Evolutionary conservation across 2,888 invertebrate species (phyloP).

Genomic region (Polyommatus icarus): DNA sequence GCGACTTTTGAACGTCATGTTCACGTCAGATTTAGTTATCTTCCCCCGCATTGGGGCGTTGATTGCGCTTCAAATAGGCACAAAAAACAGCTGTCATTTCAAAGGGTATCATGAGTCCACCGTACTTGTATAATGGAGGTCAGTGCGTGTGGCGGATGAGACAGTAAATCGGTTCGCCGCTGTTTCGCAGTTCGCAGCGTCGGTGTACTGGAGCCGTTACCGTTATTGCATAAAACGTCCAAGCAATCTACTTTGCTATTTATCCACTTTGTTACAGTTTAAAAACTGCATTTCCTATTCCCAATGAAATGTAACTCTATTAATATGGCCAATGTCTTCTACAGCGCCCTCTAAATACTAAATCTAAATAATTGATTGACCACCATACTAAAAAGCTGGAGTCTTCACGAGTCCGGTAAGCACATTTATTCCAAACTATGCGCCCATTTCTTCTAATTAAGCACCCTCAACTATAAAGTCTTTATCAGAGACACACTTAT

Average conservation of each 20-base stretch:
- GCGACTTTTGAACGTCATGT: too few relatives aligned
- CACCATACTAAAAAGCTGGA: background rate
- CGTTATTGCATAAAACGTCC: background rate
- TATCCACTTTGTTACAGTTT: background rate
- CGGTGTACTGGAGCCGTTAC: background rate
- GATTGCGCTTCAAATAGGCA: too few relatives aligned
- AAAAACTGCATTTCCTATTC: background rate
- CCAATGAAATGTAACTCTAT: background rate
- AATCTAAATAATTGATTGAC: background rate
- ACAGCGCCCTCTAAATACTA: background rate
- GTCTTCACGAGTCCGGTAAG: background rate
- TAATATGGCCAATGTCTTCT: background rate
- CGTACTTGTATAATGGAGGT: too few relatives aligned
- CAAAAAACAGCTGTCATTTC: too few relatives aligned
- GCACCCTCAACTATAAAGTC: background rate
- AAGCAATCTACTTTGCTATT: background rate
- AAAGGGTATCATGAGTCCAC: too few relatives aligned
- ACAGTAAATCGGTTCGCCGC: too few relatives aligned
- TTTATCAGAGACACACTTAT: background rate
- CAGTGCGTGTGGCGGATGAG: too few relatives aligned
- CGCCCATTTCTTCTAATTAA: conserved; percentile 1
- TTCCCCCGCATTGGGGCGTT: too few relatives aligned
- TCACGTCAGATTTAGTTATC: too few relatives aligned
- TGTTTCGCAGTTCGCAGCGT: too few relatives aligned
- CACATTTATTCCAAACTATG: background rate